Evolutionary conservation across 1,140 invertebrate genomes (phyloP), one percentile per base, ranked within the genome.

Genomic region (Thaumetopoea pityocampa): DNA sequence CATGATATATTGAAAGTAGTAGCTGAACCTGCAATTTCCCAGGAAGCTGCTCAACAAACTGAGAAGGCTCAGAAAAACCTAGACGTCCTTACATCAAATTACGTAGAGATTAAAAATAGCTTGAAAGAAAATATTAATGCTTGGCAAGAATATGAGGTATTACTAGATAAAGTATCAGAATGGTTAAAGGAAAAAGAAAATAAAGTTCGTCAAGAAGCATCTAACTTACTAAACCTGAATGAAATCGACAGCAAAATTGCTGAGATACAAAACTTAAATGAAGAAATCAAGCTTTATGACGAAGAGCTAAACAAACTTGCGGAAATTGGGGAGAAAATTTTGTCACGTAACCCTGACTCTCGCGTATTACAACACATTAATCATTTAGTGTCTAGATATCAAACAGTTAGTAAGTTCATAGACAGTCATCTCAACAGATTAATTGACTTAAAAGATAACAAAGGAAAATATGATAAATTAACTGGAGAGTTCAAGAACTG

Each of bases 101-200:
- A 90, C 56, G 70, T 86, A 9, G 87, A 89, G 58, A 94, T 93
- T 11, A 92, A 92, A 61, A 79, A 85, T 4, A 83, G 90, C 28
- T 72, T 96, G 0, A 89, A 92, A 64, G 86, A 89, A 27, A 92
- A 93, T 60, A 90, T 96, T 12, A 87, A 88, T 22, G 83, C 94
- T 3, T 96, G 94, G 92, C 88, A 92, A 45, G 88, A 91, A 40
- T 96, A 96, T 72, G 95, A 97, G 66, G 72, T 84, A 1, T 77
- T 90, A 8, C 90, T 92, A 32, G 95, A 97, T 56, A 89, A 88
- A 42, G 87, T 97, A 4, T 88, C 91, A 1, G 86, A 90, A 1
- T 96, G 94, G 94, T 70, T 98, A n/a, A 95, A 94, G 68, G 92
- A 94, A 30, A 92, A 91, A 46, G 96, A 98, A 85, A 90, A 89